These are phyloP conservation scores for Melinaea menophilus DNA, from an alignment of 2,888 invertebrate genomes.

Conservation along the genomic window DNA sequence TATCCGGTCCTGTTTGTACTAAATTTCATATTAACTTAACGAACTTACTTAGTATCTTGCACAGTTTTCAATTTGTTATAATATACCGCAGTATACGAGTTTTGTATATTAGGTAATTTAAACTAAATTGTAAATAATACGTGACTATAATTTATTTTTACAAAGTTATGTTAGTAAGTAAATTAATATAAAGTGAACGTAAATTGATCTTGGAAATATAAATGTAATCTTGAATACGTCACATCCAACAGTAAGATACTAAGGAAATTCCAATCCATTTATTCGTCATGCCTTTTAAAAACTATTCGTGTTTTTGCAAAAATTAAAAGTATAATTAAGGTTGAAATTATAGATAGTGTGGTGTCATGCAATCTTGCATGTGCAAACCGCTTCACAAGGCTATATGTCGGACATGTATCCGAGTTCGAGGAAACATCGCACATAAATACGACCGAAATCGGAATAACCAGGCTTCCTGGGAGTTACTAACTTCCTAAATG, in stretches of 20 bases:
- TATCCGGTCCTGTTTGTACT: constrained; percentile 10
- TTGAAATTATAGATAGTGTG: constrained; percentile 18
- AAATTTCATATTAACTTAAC: constrained; percentile 6
- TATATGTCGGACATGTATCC: constrained; percentile 22
- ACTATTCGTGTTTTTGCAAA: background rate
- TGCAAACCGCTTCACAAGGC: constrained; percentile 24
- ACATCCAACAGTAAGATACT: no score
- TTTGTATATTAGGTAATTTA: no score
- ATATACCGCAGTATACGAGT: background rate
- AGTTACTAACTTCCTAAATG: background rate
- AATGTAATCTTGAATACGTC: no score
- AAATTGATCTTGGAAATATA: no score
- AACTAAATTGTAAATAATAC: no score
- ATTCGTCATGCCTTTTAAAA: background rate
- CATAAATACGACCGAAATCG: constrained; percentile 3
- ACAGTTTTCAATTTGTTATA: background rate
- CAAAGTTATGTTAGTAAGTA: no score
- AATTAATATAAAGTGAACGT: no score
- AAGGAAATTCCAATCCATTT: no score
- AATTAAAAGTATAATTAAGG: constrained; percentile 16
- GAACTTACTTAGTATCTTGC: background rate
- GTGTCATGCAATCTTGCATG: constrained; percentile 32
- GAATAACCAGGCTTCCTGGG: background rate
- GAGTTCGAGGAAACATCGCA: constrained; percentile 14
- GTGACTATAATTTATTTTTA: no score